Evolutionary conservation across 2,113 vertebrate species (phyloP).

Genomic region (Hydrochoerus hydrochaeris): DNA sequence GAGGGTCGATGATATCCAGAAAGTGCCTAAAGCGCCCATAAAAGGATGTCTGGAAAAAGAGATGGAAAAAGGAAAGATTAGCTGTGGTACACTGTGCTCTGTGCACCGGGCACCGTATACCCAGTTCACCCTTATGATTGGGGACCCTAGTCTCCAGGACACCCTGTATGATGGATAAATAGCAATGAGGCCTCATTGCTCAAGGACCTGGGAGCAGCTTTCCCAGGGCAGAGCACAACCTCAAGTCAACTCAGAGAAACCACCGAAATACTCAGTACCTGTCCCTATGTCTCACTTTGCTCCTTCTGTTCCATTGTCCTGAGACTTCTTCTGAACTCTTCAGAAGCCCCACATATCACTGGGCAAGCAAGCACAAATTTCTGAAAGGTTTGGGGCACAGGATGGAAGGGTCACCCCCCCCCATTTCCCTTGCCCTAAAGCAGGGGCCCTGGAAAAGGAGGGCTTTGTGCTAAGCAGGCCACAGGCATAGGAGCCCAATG

Average conservation of each 20-base stretch:
- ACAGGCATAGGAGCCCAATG: slow-evolving; percentile 33
- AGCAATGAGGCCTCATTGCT: background rate
- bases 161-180: background rate
- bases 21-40: slow-evolving; percentile 94
- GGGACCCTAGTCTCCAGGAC: background rate
- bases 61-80: slow-evolving; percentile 50
- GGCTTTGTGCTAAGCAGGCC: slow-evolving; percentile 75
- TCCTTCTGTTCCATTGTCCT: background rate
- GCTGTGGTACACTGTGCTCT: background rate
- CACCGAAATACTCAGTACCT: background rate
- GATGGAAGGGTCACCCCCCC: background rate
- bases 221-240: background rate
- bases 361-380: background rate
- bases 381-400: background rate
- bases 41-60: slow-evolving; percentile 89
- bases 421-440: background rate
- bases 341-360: background rate
- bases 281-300: background rate
- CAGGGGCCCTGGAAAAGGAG: slow-evolving; percentile 43
- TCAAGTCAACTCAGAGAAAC: background rate
- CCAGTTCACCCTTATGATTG: background rate
- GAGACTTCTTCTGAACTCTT: background rate
- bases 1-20: slow-evolving; percentile 95
- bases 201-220: background rate
- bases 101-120: background rate